Conservation (phyloP, 2,888 invertebrate species). For the Tryphoninae sp. region DNA sequence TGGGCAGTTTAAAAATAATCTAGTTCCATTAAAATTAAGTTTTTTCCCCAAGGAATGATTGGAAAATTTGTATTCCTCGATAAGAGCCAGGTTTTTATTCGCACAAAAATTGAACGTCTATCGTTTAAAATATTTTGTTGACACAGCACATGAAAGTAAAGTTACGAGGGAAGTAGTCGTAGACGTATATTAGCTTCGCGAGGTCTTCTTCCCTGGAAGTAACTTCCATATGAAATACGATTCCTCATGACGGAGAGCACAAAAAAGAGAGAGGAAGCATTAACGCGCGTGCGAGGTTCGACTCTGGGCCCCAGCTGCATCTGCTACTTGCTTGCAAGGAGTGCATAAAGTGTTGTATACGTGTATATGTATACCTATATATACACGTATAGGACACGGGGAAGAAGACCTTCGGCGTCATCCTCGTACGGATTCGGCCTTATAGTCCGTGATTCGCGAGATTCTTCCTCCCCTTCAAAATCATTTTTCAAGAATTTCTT, state of each 20-base stretch:
- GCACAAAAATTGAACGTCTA: not conserved
- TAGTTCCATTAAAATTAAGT: too few relatives aligned
- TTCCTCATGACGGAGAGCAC: slow-evolving; percentile 37
- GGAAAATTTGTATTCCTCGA: too few relatives aligned
- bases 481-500: not conserved
- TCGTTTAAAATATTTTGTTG: not conserved
- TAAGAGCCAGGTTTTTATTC: not conserved
- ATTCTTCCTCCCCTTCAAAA: slow-evolving; percentile 32
- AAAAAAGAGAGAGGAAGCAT: slow-evolving; percentile 40
- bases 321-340: slow-evolving; percentile 50
- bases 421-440: slow-evolving; percentile 60
- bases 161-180: slow-evolving; percentile 5
- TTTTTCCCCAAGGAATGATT: too few relatives aligned
- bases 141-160: not conserved
- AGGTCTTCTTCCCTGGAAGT: slow-evolving; percentile 61
- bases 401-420: slow-evolving; percentile 60
- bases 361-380: slow-evolving; percentile 9
- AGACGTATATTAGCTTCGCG: slow-evolving; percentile 22
- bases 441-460: slow-evolving; percentile 55
- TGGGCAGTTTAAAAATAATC: too few relatives aligned
- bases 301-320: slow-evolving; percentile 50
- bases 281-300: slow-evolving; percentile 53
- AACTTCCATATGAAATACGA: slow-evolving; percentile 55
- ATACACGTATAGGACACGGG: slow-evolving; percentile 34
- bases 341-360: slow-evolving; percentile 39